Evolutionary conservation across 2,888 invertebrate species (phyloP), one percentile per base, ranked within the genome.

Genomic region (Cotesia congregata): DNA sequence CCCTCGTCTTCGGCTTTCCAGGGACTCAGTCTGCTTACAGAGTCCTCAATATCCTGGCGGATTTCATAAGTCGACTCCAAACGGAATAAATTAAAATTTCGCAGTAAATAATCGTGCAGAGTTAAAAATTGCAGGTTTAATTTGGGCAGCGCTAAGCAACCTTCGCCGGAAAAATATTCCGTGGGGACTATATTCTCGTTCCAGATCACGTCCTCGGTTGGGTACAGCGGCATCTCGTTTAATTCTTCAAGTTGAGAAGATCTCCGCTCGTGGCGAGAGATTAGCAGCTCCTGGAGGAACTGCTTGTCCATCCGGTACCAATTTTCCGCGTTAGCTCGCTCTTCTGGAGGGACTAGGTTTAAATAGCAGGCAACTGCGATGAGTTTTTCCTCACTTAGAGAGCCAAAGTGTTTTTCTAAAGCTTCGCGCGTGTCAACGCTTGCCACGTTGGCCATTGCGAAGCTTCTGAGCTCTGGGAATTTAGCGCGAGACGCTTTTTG

Each of bases 31-130:
- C 99, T 93, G 87, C 96, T 96, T 0, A 99, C 95, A 5, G 97
- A 96, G 91, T 99, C 98, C 91, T 99, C 99, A 78, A 99, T 96
- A 86, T 99, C 99, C 90, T 99, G 98, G 1, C 99, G 93, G 82
- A 99, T 99, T 92, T 99, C 99, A 91, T 98, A 98, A 69, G 99
- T 99, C 12, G 99, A 98, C 90, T 99, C 99, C 80, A 99, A 90
- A 15, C 99, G 93, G 88, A 99, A 99, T 5, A 99, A 91, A 90
- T 98, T 98, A 87, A 99, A 99, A 90, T 99, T 99, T 77, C 99
- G 92, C 84, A 99, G 90, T 75, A 99, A 91, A 90, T 99, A 99
- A 91, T 99, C 99, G 90, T 99, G 99, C 5, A 99, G 91, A 0
- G 99, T 99, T 9, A 99, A 92, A 90, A 99, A 99, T 90, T 99